A percentile compares a stretch with the other conserved stretches of the same genome.
These are phyloP conservation scores for Synergus japonicus DNA, from an alignment of 2,888 invertebrate species.

Conservation along the genomic window DNA sequence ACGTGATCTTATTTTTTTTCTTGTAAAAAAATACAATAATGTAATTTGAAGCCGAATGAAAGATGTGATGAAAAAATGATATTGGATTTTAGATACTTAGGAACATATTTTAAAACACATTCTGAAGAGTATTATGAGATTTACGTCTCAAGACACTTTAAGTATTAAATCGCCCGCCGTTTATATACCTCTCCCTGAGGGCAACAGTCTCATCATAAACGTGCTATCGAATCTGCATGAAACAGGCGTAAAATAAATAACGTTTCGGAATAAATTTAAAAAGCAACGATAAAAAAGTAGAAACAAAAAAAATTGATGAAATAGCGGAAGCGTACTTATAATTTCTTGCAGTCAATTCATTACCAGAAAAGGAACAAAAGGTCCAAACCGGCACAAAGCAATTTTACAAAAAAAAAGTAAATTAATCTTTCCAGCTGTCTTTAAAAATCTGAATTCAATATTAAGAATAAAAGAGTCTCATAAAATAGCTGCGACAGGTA, in stretches of 20 bases:
- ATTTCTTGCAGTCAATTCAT: too few species aligned
- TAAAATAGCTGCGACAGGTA: slow-evolving; percentile 40
- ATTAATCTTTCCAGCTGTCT: too few species aligned
- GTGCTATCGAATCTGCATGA: slow-evolving; percentile 28
- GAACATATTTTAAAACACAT: not conserved
- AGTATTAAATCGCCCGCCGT: slow-evolving; percentile 27
- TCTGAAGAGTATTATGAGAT: slow-evolving; percentile 2
- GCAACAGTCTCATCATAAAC: slow-evolving; percentile 31
- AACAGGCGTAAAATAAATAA: slow-evolving; percentile 24
- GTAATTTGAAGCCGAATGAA: not conserved
- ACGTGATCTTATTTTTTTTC: not conserved
- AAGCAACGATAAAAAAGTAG: not conserved
- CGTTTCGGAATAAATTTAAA: slow-evolving; percentile 7
- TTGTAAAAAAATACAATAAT: too few species aligned
- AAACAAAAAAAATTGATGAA: not conserved
- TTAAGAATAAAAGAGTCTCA: not conserved
- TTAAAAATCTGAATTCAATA: not conserved
- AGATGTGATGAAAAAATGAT: not conserved
- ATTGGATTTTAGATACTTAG: not conserved
- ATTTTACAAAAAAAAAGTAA: not conserved
- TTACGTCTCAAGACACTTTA: slow-evolving; percentile 29
- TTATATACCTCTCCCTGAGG: slow-evolving; percentile 27
- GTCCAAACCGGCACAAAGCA: too few species aligned
- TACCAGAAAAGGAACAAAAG: too few species aligned
- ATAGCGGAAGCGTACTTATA: not conserved